Conservation (phyloP, 2,797 vertebrate species). For the Parauchenoglanis punctatus region DNA sequence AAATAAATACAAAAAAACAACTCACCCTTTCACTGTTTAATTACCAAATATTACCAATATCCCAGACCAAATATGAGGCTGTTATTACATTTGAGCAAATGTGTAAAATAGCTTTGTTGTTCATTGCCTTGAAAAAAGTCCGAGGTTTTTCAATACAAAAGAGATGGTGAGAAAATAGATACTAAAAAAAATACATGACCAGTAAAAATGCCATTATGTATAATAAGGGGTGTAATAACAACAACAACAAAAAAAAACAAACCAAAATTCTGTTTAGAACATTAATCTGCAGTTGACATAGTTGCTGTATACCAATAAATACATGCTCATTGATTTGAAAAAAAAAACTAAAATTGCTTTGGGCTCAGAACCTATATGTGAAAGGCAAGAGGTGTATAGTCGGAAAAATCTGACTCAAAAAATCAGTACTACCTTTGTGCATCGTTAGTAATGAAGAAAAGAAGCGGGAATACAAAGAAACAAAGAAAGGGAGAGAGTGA, state of each 20-base stretch:
- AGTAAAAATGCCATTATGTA: background rate
- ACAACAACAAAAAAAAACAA: background rate
- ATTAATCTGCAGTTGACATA: background rate
- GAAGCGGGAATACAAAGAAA: conserved; percentile 71
- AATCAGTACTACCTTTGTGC: conserved; percentile 85
- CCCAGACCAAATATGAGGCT: background rate
- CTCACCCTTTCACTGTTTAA: background rate
- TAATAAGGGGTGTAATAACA: background rate
- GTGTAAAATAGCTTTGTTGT: background rate
- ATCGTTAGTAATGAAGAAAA: conserved; percentile 70
- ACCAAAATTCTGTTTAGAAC: background rate
- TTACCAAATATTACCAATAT: background rate
- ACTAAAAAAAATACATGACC: background rate
- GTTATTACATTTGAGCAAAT: background rate
- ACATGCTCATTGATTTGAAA: background rate
- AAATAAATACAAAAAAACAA: background rate
- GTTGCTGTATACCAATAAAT: background rate
- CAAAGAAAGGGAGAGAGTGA: conserved; percentile 69
- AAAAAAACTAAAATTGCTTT: background rate
- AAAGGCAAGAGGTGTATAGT: conserved; percentile 52
- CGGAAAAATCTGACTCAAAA: conserved; percentile 65
- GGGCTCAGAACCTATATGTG: conserved; percentile 41
- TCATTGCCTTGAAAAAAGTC: background rate
- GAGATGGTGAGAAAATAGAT: background rate
- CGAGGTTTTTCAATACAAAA: background rate